phyloP scores from a whole-genome alignment of 2,888 invertebrate species.

The Cephus pygmeus region DNA sequence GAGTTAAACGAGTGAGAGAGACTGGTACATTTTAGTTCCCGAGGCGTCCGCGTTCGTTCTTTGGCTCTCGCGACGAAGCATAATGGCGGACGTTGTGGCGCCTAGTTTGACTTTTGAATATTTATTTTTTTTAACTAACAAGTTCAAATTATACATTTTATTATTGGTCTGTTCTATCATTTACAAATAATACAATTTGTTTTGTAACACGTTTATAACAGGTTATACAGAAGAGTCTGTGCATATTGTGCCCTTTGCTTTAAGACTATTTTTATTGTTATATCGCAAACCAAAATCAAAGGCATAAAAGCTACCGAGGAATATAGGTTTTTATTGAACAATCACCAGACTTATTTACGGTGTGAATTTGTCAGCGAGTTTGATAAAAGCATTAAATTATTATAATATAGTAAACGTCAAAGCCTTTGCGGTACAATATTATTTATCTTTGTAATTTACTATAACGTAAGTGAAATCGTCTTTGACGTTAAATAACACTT shows the following conservation, averaged over 20 bases:
- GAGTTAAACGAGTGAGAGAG: conserved; percentile 1
- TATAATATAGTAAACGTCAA: background rate
- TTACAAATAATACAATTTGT: background rate
- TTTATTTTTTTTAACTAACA: background rate
- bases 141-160: background rate
- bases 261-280: background rate
- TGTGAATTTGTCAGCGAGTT: background rate
- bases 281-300: background rate
- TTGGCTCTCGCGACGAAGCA: conserved; percentile 1
- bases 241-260: background rate
- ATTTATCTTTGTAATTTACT: background rate
- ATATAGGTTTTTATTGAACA: background rate
- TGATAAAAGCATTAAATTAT: background rate
- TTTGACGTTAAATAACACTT: background rate
- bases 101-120: background rate
- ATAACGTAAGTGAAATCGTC: background rate
- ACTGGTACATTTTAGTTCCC: background rate
- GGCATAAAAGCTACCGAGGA: background rate
- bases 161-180: background rate
- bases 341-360: background rate
- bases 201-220: background rate
- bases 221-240: background rate
- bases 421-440: background rate
- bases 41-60: background rate
- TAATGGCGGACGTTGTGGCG: background rate